phyloP scores from a whole-genome alignment of 2,888 invertebrate species.

The Xiphydria camelus region DNA sequence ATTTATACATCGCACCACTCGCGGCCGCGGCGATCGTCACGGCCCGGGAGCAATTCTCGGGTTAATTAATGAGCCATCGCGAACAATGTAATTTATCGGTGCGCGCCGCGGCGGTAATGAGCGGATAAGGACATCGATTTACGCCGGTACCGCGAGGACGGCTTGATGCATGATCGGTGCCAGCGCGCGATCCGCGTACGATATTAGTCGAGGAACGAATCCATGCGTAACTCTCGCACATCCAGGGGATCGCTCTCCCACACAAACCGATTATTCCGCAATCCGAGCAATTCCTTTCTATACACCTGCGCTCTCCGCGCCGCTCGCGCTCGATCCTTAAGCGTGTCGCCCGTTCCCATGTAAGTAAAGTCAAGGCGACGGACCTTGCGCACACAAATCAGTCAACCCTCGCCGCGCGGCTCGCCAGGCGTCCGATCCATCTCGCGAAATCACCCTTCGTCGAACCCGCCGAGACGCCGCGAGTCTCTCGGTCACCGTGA shows the following conservation, averaged over 20 bases:
- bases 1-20: not conserved
- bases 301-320: constrained; percentile 36
- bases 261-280: constrained; percentile 35
- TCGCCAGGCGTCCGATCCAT: constrained; percentile 44
- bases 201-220: constrained; percentile 15
- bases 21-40: not conserved
- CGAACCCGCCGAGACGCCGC: constrained; percentile 12
- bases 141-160: not conserved
- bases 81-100: constrained; percentile 12
- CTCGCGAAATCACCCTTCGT: constrained; percentile 50
- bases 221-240: constrained; percentile 7
- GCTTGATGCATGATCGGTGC: constrained; percentile 1
- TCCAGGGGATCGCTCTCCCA: constrained; percentile 24
- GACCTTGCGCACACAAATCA: constrained; percentile 51
- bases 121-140: constrained; percentile 4
- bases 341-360: constrained; percentile 49
- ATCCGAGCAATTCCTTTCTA: constrained; percentile 41
- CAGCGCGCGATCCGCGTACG: constrained; percentile 9
- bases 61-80: constrained; percentile 7
- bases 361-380: constrained; percentile 52
- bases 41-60: not conserved
- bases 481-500: constrained; percentile 29
- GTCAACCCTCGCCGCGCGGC: constrained; percentile 43
- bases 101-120: constrained; percentile 6
- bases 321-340: constrained; percentile 15